phyloP scores from a whole-genome alignment of 1,140 invertebrate species.

The Monochamus saltuarius region DNA sequence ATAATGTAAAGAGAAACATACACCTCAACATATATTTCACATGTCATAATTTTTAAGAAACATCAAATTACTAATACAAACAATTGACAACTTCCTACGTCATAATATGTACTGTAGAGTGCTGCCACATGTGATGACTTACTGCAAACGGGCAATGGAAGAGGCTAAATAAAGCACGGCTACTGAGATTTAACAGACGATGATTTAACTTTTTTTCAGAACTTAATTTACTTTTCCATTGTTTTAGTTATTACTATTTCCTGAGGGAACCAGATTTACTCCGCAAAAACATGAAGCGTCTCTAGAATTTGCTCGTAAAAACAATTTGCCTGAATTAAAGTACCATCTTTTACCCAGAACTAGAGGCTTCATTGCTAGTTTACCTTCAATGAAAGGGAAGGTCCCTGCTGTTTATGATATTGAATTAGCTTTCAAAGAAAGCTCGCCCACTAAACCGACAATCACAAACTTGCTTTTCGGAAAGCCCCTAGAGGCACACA shows the following conservation, averaged over 20 bases:
- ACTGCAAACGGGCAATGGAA: too few relatives aligned
- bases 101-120: too few relatives aligned
- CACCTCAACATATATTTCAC: too few relatives aligned
- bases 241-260: slow-evolving; percentile 80
- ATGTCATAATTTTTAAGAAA: too few relatives aligned
- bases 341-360: slow-evolving; percentile 92
- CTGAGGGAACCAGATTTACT: slow-evolving; percentile 93
- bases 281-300: slow-evolving; percentile 83
- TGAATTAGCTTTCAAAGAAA: slow-evolving; percentile 74
- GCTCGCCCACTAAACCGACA: slow-evolving; percentile 68
- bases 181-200: too few relatives aligned
- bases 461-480: slow-evolving; percentile 82
- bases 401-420: slow-evolving; percentile 85
- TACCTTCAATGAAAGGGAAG: slow-evolving; percentile 65
- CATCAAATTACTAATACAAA: too few relatives aligned
- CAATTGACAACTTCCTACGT: too few relatives aligned
- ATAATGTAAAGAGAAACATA: too few relatives aligned
- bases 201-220: too few relatives aligned
- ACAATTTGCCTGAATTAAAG: slow-evolving; percentile 81
- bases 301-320: slow-evolving; percentile 82
- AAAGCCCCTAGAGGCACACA: slow-evolving; percentile 69
- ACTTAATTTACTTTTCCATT: slow-evolving; percentile 2
- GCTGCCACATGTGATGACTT: too few relatives aligned
- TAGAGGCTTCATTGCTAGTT: slow-evolving; percentile 82
- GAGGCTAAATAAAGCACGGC: too few relatives aligned